phyloP scores from a whole-genome alignment of 2,113 vertebrate genomes.

The Ptilorrhoa leucosticta region DNA sequence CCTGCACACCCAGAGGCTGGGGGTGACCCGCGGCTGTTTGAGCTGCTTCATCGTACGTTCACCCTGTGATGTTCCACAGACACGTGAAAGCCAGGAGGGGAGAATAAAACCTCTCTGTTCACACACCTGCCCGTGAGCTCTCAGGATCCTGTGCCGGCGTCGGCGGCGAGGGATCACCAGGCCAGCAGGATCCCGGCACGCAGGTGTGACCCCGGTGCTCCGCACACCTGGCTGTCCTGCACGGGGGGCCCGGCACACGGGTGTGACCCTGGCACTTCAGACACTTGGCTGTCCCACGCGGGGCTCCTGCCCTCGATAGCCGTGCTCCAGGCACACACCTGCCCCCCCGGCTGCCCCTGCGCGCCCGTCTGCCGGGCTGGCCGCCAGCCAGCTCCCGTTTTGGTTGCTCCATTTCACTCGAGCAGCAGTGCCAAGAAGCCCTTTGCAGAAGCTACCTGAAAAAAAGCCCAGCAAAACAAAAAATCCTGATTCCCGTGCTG shows the following conservation, averaged over 20 bases:
- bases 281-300: background rate
- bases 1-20: background rate
- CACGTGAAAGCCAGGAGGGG: background rate
- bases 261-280: background rate
- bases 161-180: fast-evolving
- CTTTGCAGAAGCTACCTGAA: background rate
- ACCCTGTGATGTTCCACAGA: fast-evolving
- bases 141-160: background rate
- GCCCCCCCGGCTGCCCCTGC: background rate
- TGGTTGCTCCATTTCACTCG: background rate
- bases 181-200: background rate
- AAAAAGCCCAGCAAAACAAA: background rate
- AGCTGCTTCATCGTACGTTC: fast-evolving
- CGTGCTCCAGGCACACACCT: background rate
- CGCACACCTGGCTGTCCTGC: background rate
- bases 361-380: background rate
- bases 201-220: background rate
- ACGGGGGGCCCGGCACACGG: background rate
- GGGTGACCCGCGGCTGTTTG: fast-evolving
- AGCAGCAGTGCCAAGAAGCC: background rate
- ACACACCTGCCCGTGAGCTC: fast-evolving
- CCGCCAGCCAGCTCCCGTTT: background rate
- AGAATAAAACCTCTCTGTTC: background rate
- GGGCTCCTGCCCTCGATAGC: background rate
- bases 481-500: background rate